These are phyloP conservation scores for Epistrophe grossulariae DNA, from an alignment of 2,888 invertebrate genomes.

Conservation along the genomic window DNA sequence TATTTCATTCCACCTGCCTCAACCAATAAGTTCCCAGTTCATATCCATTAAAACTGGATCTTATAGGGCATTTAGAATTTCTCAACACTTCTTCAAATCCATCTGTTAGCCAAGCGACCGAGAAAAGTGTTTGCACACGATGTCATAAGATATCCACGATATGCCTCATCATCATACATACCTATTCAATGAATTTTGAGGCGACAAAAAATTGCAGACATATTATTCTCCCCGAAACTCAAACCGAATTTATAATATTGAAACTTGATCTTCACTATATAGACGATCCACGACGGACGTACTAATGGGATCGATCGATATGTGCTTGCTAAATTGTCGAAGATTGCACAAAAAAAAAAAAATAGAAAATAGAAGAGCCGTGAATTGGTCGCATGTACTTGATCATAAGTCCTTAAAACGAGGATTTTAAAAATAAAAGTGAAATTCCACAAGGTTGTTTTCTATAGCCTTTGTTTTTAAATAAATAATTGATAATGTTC, in stretches of 20 bases:
- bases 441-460: too few species aligned
- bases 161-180: background rate
- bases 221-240: background rate
- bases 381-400: background rate
- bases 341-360: slow-evolving; percentile 50
- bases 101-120: slow-evolving; percentile 58
- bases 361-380: background rate
- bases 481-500: too few species aligned
- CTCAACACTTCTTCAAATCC: slow-evolving; percentile 42
- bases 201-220: slow-evolving; percentile 45
- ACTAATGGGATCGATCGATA: slow-evolving; percentile 31
- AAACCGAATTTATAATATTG: slow-evolving; percentile 35
- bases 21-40: slow-evolving; percentile 27
- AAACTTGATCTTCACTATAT: slow-evolving; percentile 56
- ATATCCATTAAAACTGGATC: background rate
- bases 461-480: too few species aligned
- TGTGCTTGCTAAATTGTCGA: slow-evolving; percentile 28
- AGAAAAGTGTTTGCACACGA: slow-evolving; percentile 58
- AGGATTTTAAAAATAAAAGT: too few species aligned
- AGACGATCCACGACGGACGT: slow-evolving; percentile 4
- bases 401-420: too few species aligned
- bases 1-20: background rate
- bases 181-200: slow-evolving; percentile 36
- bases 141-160: slow-evolving; percentile 44
- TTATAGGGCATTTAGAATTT: slow-evolving; percentile 33